Evolutionary conservation across 1,140 invertebrate species (phyloP).

Genomic region (Epicauta chinensis): DNA sequence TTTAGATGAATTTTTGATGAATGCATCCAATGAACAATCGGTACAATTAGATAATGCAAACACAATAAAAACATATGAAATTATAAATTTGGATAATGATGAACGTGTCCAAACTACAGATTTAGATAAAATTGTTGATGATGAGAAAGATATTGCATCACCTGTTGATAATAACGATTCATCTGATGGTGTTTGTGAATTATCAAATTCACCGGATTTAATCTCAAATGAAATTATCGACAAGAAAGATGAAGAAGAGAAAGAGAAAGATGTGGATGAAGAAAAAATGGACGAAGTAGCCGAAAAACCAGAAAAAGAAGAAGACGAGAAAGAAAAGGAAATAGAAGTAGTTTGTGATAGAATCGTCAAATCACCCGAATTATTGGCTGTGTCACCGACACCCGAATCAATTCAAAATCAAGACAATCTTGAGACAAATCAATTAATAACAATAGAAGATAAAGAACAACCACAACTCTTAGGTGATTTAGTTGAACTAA

Average conservation of each 20-base stretch:
- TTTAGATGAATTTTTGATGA: slow-evolving; percentile 45
- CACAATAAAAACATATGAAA: slow-evolving; percentile 26
- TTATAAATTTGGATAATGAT: slow-evolving; percentile 19
- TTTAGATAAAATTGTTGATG: slow-evolving; percentile 28
- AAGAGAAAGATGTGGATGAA: background rate
- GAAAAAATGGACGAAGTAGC: background rate
- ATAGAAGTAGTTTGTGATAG: background rate
- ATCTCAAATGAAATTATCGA: slow-evolving; percentile 12
- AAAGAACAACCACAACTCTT: background rate
- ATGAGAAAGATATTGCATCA: slow-evolving; percentile 32
- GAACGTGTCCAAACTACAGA: slow-evolving; percentile 29
- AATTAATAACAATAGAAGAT: background rate
- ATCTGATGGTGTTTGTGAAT: slow-evolving; percentile 18
- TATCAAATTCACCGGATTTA: slow-evolving; percentile 20
- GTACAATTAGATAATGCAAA: no score
- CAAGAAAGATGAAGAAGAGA: background rate
- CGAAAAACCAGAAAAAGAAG: background rate
- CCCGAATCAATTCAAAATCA: background rate
- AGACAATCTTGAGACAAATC: background rate
- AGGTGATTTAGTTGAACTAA: no score
- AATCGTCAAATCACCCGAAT: no score
- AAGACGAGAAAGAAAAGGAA: slow-evolving; percentile 1
- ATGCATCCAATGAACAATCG: slow-evolving; percentile 26
- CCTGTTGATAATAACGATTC: slow-evolving; percentile 23
- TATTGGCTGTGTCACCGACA: no score